Base-by-base conservation (phyloP, 2,888 invertebrate species). In the Autographa pulchrina region DNA sequence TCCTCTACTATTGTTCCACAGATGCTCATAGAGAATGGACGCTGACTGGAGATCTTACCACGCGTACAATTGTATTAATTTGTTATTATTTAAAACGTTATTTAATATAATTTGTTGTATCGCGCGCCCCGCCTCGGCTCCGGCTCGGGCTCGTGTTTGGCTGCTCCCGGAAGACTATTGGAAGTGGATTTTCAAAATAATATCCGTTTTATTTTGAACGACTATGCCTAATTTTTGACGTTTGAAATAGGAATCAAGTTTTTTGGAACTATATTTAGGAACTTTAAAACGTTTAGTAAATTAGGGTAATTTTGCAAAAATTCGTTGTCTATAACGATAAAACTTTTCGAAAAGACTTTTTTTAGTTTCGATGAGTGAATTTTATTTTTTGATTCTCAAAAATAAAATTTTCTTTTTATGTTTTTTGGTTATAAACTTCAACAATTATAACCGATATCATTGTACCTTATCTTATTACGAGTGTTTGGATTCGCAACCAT, bases 101-200 rank as follows among this genome's bases (percentile, higher is more conserved):
- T 93, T 48, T 94, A 93, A 95, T 95, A 96, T 95, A 95, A 95
- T 96, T 95, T 96, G 95, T 95, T 95, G 95, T 96, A 91, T 89
- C 81, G 93, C 91, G 94, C 93, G 92, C 81, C 77, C 65, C 81
- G 87, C 81, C 82, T 88, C 94, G 90, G 91, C 92, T 92, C 87
- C 85, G 86, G 86, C 71, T 70, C 72, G 71, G 80, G 88, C 61
- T 74, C 77, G 75, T 75, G 74, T 82, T 92, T 91, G 93, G 92
- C 92, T 74, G 79, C 70, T 82, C 86, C 85, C 88, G 95, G 95
- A 95, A 96, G 95, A 95, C 95, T 87, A 32, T 75, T 88, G 94
- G 94, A 95, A 95, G 83, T 91, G 87, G 80, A 74, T 77, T 68
- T 70, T 68, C 77, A 78, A 76, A 81, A 73, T 72, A 74, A 75